Evolutionary conservation across 1,140 invertebrate species (phyloP), one percentile per base, ranked within the genome.

Genomic region (Pseudomyrmex concolor): DNA sequence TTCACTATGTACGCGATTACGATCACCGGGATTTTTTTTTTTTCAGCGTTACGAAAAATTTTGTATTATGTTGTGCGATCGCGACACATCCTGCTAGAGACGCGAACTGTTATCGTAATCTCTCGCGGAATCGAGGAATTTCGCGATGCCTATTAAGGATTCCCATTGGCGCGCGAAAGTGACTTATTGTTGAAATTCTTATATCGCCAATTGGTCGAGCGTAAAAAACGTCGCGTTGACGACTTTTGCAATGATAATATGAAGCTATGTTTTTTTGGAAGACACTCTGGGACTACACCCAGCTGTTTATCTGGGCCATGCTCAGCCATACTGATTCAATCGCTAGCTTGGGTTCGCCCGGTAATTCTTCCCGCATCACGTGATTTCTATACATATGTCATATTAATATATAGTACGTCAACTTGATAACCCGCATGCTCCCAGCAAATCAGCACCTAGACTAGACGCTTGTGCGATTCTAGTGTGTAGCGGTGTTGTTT

Each of bases 301-400:
- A 80, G 19, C 7, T 80, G 43, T 71, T 80, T 71, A 71, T 80
- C 76, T 34, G 43, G 45, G 66, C 54, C 66, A 71, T 59, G 12
- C 54, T 70, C 66, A 60, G 66, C 66, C 76, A 80, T 80, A 80
- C 66, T 80, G 66, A 60, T 70, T 78, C 17, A 68, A 9, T 15
- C 19, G 54, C 19, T 17, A 50, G 4, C 15, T 45, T 25, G 13
- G 43, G 43, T 12, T 17, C 25, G 19, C 71, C 43, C 10, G 13
- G 54, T 55, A 43, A 51, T 34, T 34, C 68, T 71, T 25, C n/a
- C 17, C 48, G n/a, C 3, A n/a, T 71, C 66, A 80, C 66, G 54
- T 80, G 76, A 80, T 59, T 12, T 5, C 19, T 62, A n/a, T 10
- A 15, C 15, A 25, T 51, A 25, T 68, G 48, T 25, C 34, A 34